These are phyloP conservation scores for Osmerus mordax DNA, from an alignment of 2,113 vertebrate species.

Conservation along the genomic window DNA sequence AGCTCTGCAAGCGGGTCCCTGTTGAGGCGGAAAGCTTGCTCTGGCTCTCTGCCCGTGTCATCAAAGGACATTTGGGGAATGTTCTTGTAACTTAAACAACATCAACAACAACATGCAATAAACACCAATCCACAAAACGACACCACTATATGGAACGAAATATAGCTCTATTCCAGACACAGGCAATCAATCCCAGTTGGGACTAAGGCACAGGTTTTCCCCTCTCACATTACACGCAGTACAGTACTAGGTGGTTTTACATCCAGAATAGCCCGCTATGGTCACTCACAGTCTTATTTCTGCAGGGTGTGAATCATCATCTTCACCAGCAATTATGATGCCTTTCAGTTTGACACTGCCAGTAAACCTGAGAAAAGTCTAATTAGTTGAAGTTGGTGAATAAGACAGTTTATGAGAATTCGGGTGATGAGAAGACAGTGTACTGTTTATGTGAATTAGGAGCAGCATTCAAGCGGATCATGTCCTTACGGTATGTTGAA, in stretches of 20 bases:
- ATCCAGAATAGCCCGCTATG: neutral
- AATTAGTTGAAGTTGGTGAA: conserved; percentile 3
- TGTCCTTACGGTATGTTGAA: conserved; percentile 94
- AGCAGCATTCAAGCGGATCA: neutral
- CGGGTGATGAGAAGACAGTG: neutral
- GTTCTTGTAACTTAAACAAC: conserved; percentile 84
- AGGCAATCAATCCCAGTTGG: no score
- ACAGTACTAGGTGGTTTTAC: no score
- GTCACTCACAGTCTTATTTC: conserved; percentile 91
- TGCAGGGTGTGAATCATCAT: conserved; percentile 83
- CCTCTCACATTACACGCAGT: no score
- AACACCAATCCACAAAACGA: neutral
- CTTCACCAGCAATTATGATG: conserved; percentile 87
- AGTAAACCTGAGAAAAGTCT: conserved; percentile 80
- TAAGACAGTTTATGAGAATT: neutral
- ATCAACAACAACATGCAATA: neutral
- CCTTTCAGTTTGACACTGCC: conserved; percentile 93
- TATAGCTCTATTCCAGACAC: no score
- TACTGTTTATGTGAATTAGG: conserved; percentile 8
- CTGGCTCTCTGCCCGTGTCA: conserved; percentile 85
- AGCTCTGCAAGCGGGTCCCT: conserved; percentile 82
- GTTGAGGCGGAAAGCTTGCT: conserved; percentile 91
- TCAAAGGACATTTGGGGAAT: conserved; percentile 98
- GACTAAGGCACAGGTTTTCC: no score
- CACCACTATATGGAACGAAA: neutral